Evolutionary conservation across 1,140 invertebrate genomes (phyloP).

Genomic region (Papilio dardanus): DNA sequence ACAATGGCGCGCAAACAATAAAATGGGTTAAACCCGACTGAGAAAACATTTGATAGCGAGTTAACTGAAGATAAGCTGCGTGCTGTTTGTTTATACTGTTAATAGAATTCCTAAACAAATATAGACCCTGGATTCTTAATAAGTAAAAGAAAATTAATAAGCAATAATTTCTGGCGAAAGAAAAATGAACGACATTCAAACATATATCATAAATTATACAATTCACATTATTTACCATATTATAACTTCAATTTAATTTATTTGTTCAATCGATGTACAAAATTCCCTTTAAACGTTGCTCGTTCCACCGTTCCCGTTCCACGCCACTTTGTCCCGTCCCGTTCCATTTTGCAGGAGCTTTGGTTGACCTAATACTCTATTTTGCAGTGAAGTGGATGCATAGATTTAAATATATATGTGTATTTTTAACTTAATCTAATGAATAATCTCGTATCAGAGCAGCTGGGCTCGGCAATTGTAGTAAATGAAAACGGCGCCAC

Average conservation of each 20-base stretch:
- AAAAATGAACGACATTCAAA: no score
- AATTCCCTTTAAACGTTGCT: no score
- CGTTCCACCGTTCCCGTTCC: no score
- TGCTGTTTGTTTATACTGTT: background rate
- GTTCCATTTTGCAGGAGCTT: background rate
- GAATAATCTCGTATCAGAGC: constrained; percentile 7
- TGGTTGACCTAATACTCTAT: constrained; percentile 7
- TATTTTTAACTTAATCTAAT: background rate
- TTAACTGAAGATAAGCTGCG: constrained; percentile 8
- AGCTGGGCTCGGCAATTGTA: constrained; percentile 25
- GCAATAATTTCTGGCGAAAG: background rate
- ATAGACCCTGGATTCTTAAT: background rate
- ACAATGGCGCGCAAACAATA: constrained; percentile 12
- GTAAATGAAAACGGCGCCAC: constrained; percentile 24
- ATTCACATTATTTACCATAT: no score
- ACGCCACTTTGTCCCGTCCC: no score
- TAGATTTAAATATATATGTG: background rate
- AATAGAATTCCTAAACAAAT: constrained; percentile 17
- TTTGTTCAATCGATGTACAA: no score
- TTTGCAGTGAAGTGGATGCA: background rate
- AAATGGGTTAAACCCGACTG: constrained; percentile 38
- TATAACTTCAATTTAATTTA: no score
- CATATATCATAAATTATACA: no score
- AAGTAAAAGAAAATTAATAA: background rate
- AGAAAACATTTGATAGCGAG: constrained; percentile 18